A percentile compares a stretch with the other conserved stretches of the same genome.
Evolutionary conservation across 2,113 vertebrate genomes (phyloP).

Genomic region (Microcebus tavaratra): DNA sequence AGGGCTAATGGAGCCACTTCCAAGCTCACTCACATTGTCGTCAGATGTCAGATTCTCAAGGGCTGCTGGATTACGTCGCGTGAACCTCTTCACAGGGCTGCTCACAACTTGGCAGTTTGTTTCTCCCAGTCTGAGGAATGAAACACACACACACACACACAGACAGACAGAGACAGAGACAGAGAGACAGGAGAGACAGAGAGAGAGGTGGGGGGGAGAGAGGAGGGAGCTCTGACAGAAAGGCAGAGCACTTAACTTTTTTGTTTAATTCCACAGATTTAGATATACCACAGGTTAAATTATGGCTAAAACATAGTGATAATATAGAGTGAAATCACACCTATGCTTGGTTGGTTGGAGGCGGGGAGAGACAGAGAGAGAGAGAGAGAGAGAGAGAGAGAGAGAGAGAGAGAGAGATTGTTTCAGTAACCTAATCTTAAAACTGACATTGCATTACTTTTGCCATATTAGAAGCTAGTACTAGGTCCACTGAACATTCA

Average conservation of each 20-base stretch:
- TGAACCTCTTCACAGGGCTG: rapidly evolving
- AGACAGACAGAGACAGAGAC: too few relatives aligned
- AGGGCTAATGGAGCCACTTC: neutral
- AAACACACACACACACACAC: neutral
- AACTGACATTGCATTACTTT: neutral
- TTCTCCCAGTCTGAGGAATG: neutral
- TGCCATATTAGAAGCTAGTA: neutral
- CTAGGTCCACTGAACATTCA: neutral
- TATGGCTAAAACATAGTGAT: neutral
- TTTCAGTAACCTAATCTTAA: neutral
- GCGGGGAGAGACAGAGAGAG: neutral
- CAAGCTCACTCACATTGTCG: rapidly evolving
- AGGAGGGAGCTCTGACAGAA: too few relatives aligned
- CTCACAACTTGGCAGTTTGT: neutral
- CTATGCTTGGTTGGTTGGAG: neutral
- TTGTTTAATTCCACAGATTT: neutral
- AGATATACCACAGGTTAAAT: neutral
- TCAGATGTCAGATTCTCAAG: neutral
- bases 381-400: too few relatives aligned
- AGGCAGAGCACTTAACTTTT: too few relatives aligned
- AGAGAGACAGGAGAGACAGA: too few relatives aligned
- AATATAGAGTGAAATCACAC: neutral
- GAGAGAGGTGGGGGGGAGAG: too few relatives aligned
- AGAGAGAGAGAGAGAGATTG: neutral
- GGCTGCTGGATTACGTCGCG: too few relatives aligned